Base-by-base conservation (phyloP, 2,113 vertebrate species). In the Fregetta grallaria region DNA sequence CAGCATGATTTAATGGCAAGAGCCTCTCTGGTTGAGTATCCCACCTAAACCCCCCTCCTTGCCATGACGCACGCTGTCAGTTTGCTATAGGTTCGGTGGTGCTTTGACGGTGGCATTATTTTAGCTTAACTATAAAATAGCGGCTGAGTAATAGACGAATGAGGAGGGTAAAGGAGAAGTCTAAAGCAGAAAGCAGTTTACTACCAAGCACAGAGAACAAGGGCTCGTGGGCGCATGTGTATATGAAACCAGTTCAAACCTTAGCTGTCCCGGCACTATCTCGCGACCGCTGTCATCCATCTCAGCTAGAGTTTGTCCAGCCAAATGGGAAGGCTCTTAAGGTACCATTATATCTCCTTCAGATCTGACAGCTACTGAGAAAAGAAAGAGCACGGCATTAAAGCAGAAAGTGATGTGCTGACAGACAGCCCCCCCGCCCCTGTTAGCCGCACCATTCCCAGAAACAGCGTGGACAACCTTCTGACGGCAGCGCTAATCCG, bases 211-310 rank as follows among this genome's bases (percentile, higher is more conserved):
- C 34, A 38, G 58, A 49, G 32, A 72, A 29, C 5, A 17, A 14
- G 34, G 34, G 22, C 30, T 61, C 1, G 6, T 21, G 65, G 36
- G 44, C 4, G 2, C 15, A 0, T 4, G 25, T 52, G 4, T 40
- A 1, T 32, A 10, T 9, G 40, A 38, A 44, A 0, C 42, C 4
- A 72, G 13, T n/a, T 40, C 71, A 10, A 27, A 15, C 42, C 50
- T 45, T 4, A 27, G 2, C 34, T 15, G 2, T 20, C 19, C 58
- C 1, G 2, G 45, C 11, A 1, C 63, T 44, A 3, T 20, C 70
- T 42, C 15, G 3, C 4, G 6, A 25, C 17, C 1, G 2, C 63
- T 65, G 36, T 29, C 50, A 18, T 45, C 72, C 59, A 9, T 3
- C 55, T 67, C 61, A 38, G 72, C 15, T 40, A 3, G n/a, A 52